Conservation (phyloP, 1,140 invertebrate genomes). For the Drosophila melanogaster region Release_6_plus_ISO1_MT NT_033777.3:31749501-31750000, state of each 20-base stretch:
- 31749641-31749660: conserved; percentile 11
- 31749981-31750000: conserved; percentile 26
- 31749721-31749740: conserved; percentile 27
- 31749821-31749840: conserved; percentile 39
- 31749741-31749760: conserved; percentile 41
- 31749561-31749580: conserved; percentile 20
- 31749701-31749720: conserved; percentile 59
- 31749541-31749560: not conserved
- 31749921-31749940: conserved; percentile 55
- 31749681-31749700: conserved; percentile 16
- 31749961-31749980: conserved; percentile 22
- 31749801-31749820: conserved; percentile 23
- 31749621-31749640: conserved; percentile 42
- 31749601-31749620: conserved; percentile 47
- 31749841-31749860: conserved; percentile 16
- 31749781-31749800: conserved; percentile 34
- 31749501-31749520: conserved; percentile 45
- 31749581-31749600: conserved; percentile 52
- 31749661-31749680: conserved; percentile 23
- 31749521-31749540: conserved; percentile 30
- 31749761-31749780: conserved; percentile 61
- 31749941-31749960: conserved; percentile 13
- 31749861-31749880: conserved; percentile 28
- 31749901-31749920: conserved; percentile 47
- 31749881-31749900: conserved; percentile 27